Evolutionary conservation across 35 echinoderm and acorn worm genomes (phyloP), one percentile per base, ranked within the genome.

Genomic region (Chiridota heheva): DNA sequence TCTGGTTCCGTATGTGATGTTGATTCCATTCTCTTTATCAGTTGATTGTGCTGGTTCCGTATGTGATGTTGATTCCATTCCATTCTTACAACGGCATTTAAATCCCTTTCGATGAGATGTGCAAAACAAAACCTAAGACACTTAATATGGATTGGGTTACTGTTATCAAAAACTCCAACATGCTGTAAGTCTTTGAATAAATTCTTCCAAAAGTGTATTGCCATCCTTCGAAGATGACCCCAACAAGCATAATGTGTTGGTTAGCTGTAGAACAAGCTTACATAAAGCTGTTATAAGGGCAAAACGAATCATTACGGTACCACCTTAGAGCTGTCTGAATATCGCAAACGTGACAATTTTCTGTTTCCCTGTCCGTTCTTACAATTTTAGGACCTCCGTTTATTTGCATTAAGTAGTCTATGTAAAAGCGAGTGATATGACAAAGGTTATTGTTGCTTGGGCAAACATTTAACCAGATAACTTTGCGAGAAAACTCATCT

Each of bases 401-500:
- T n/a, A 62, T 8, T 2, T 29, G 55, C 26, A 56, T 37, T 18
- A 91, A 37, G 40, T 22, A 71, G 7, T 81, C 40, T 10, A 92
- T 36, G 48, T 48, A 86, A 16, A 74, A 86, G 7, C 46, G 15
- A 20, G 55, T 43, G 15, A 86, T 55, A 42, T 38, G 35, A 2
- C n/a, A 20, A 15, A 84, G 84, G 43, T 92, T 69, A 29, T 87
- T 93, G 64, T 93, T 93, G 34, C 77, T 87, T 32, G 49, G 29
- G 15, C 78, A 77, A 26, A 81, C 78, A 13, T 57, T 1, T 40
- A 93, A 32, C 90, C 90, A 93, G 18, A 93, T 8, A 55, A 93
- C 80, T 60, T 87, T 93, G 6, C 84, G 10, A 33, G 84, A 93
- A 78, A 83, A 93, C 44, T 84, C 90, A 64, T 93, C 90, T 16